Conservation (phyloP, 2,113 vertebrate genomes). For the Malurus alboscapulatus region DNA sequence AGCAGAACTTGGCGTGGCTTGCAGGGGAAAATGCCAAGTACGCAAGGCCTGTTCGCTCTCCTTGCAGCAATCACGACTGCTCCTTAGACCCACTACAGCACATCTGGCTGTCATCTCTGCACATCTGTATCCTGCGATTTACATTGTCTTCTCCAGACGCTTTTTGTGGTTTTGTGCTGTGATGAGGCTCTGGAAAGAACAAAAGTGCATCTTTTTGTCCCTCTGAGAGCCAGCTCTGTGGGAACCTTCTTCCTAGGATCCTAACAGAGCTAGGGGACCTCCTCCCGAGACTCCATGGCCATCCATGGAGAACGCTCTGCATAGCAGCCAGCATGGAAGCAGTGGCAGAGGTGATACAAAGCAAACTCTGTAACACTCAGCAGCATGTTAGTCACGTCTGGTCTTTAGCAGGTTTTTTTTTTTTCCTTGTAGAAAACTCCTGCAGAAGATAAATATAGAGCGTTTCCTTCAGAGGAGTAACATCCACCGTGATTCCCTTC, state of each 20-base stretch:
- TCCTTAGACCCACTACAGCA: not conserved
- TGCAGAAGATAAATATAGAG: not conserved
- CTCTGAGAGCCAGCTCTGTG: not conserved
- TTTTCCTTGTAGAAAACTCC: not conserved
- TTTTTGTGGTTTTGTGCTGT: not conserved
- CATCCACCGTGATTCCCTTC: rapidly evolving
- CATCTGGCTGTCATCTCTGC: slow-evolving; percentile 42
- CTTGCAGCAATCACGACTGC: not conserved
- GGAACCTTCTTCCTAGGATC: not conserved
- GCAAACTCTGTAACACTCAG: not conserved
- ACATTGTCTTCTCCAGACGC: not conserved
- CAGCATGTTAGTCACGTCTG: rapidly evolving
- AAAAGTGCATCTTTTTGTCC: not conserved
- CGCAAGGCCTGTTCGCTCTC: not conserved
- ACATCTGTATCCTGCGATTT: slow-evolving; percentile 12
- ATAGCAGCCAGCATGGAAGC: not conserved
- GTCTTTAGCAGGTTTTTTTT: not conserved
- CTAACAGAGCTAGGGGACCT: not conserved
- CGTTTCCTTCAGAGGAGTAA: not conserved
- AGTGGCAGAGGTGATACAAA: not conserved
- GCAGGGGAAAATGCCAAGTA: not conserved
- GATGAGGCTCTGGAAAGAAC: not conserved
- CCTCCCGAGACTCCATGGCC: not conserved
- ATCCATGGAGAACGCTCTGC: rapidly evolving
- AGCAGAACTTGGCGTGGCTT: not conserved